These are phyloP conservation scores for Clitarchus hookeri DNA, from an alignment of 2,888 invertebrate genomes.

Conservation along the genomic window DNA sequence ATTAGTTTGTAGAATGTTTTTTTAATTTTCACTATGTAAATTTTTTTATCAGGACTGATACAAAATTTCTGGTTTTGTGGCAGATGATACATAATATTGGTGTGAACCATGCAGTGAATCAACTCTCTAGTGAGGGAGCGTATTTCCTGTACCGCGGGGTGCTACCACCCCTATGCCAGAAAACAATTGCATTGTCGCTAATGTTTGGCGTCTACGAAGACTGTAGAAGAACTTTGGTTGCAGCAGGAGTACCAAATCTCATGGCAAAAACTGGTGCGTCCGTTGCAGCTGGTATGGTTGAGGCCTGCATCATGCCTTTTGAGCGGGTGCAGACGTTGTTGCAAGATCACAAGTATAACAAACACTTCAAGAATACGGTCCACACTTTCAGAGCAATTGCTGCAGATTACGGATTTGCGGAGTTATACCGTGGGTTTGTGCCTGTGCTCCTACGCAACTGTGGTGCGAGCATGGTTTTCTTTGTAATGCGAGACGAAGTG, in stretches of 20 bases:
- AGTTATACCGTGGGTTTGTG: slow-evolving; percentile 89
- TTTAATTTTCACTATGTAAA: no score
- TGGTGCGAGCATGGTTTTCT: slow-evolving; percentile 91
- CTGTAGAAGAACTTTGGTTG: slow-evolving; percentile 65
- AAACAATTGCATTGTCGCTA: slow-evolving; percentile 87
- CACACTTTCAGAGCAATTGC: slow-evolving; percentile 70
- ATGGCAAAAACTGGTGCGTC: slow-evolving; percentile 66
- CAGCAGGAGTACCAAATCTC: slow-evolving; percentile 62
- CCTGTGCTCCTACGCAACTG: slow-evolving; percentile 92
- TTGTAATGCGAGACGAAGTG: slow-evolving; percentile 85
- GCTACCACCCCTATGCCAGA: slow-evolving; percentile 90
- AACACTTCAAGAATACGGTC: slow-evolving; percentile 81
- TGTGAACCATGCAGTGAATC: slow-evolving; percentile 71
- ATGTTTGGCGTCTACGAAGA: slow-evolving; percentile 97
- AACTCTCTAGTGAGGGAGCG: slow-evolving; percentile 84
- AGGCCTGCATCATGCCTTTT: slow-evolving; percentile 91
- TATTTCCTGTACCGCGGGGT: slow-evolving; percentile 87
- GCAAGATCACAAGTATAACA: slow-evolving; percentile 82
- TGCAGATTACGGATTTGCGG: slow-evolving; percentile 55
- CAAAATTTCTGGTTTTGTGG: not conserved
- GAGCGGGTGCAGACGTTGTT: slow-evolving; percentile 94
- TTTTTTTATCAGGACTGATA: no score
- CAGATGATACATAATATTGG: slow-evolving; percentile 90
- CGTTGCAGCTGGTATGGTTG: slow-evolving; percentile 71
- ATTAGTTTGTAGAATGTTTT: no score